Base-by-base conservation (phyloP, 1,140 invertebrate genomes). In the Ptiloglossa arizonensis region DNA sequence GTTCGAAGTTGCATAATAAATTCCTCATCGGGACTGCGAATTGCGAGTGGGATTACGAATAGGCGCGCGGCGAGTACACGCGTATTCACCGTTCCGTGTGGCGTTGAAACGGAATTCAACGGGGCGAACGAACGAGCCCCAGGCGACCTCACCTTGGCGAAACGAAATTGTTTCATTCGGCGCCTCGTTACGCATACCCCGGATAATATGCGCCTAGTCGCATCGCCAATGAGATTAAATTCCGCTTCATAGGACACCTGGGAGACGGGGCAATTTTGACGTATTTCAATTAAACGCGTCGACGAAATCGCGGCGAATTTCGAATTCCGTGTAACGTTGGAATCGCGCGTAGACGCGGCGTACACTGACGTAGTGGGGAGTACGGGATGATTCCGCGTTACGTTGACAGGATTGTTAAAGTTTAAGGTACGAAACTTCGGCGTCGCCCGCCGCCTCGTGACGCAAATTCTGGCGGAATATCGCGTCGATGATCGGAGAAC, bases 221-320 rank as follows among this genome's bases (percentile, higher is more conserved):
- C 41, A 41, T 13, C n/a, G 52, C 5, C 62, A 54, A 67, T 66
- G 59, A 73, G 70, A 64, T 73, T 64, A 64, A 73, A 72, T 72
- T 63, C 57, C 32, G 71, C 71, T 73, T 41, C 60, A 64, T 32
- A 54, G 46, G 46, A 54, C 46, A 5, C 50, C 27, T 17, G 68
- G 24, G 57, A 72, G 29, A 44, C 35, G 17, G 27, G n/a, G 48
- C 24, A 56, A 74, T 66, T 62, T 74, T 56, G 48, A 54, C 50
- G 48, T 44, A 32, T 74, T 74, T 74, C 62, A 74, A 74, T 74
- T 74, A 67, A 74, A 74, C 63, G 54, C 38, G 22, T 19, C 57
- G 17, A 11, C 17, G 6, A 13, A 15, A 11, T n/a, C 60, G n/a
- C 27, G 35, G 44, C 24, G 4, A 32, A 27, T 56, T 71, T 24